Conservation (phyloP, 1,140 invertebrate species). For the Charaxes varanes region DNA sequence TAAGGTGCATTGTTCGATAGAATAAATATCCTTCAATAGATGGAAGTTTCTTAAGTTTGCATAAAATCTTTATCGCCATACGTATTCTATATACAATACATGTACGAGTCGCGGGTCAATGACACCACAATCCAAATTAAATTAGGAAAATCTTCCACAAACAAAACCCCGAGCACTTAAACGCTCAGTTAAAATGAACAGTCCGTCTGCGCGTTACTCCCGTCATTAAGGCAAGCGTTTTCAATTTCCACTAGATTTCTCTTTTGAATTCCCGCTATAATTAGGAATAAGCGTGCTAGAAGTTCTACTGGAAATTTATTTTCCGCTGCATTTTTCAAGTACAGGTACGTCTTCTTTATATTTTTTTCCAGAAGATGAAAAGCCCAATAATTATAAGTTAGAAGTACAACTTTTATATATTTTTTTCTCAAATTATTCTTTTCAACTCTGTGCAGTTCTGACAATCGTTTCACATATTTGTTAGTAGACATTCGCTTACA, state of each 20-base stretch:
- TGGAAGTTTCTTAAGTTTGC: too few relatives aligned
- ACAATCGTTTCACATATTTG: too few relatives aligned
- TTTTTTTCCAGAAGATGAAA: too few relatives aligned
- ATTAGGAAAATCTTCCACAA: slow-evolving; percentile 35
- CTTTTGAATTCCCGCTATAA: slow-evolving; percentile 16
- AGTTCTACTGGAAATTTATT: slow-evolving; percentile 17
- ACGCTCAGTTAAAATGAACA: slow-evolving; percentile 15
- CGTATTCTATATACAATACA: too few relatives aligned
- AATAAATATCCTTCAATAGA: too few relatives aligned
- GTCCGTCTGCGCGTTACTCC: slow-evolving; percentile 14
- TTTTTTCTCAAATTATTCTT: too few relatives aligned
- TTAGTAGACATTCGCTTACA: too few relatives aligned
- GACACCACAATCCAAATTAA: slow-evolving; percentile 31
- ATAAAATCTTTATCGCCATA: too few relatives aligned
- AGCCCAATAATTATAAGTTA: too few relatives aligned
- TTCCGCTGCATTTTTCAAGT: slow-evolving; percentile 7
- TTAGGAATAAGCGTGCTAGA: slow-evolving; percentile 17
- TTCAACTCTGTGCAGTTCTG: too few relatives aligned
- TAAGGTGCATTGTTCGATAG: too few relatives aligned
- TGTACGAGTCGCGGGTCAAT: slow-evolving; percentile 34
- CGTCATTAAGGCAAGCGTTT: slow-evolving; percentile 17
- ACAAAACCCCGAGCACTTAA: slow-evolving; percentile 26
- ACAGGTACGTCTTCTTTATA: slow-evolving; percentile 7
- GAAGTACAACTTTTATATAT: too few relatives aligned
- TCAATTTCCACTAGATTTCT: slow-evolving; percentile 22